phyloP scores from a whole-genome alignment of 1,140 invertebrate species.

The Heterodera carotae region DNA sequence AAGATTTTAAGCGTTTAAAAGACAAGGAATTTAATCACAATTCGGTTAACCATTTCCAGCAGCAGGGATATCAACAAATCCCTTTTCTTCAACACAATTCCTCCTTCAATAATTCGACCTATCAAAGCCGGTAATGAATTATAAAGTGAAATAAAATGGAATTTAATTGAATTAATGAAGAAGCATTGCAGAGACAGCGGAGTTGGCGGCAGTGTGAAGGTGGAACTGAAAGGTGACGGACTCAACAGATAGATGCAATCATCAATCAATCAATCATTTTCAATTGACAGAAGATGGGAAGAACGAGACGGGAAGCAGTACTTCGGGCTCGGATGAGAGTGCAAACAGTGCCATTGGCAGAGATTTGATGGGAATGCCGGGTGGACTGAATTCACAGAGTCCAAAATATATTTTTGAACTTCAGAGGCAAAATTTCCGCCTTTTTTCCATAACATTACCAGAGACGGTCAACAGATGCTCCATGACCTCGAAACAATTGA shows the following conservation, averaged over 20 bases:
- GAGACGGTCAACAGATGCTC: neutral
- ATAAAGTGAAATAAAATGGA: neutral
- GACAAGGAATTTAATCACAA: neutral
- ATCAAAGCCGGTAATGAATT: neutral
- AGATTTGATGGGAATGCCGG: neutral
- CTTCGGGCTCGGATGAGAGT: slow-evolving; percentile 22
- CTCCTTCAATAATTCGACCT: neutral
- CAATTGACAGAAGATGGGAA: slow-evolving; percentile 10
- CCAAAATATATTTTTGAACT: neutral
- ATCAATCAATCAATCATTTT: too few species aligned
- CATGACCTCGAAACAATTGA: slow-evolving; percentile 7
- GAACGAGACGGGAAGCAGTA: slow-evolving; percentile 15
- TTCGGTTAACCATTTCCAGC: neutral
- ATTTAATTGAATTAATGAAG: neutral
- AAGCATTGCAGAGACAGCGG: slow-evolving; percentile 19
- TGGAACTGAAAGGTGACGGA: slow-evolving; percentile 12
- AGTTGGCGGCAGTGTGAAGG: slow-evolving; percentile 1
- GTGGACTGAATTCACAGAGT: neutral
- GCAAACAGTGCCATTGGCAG: slow-evolving; percentile 6
- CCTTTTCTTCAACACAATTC: neutral
- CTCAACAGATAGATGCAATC: neutral
- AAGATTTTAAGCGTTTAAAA: neutral
- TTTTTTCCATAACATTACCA: neutral
- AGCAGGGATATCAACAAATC: neutral
- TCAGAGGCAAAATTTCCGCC: slow-evolving; percentile 27